Percentiles rank a stretch among this genome's conserved stretches.
Conservation (phyloP, 2,888 invertebrate species). For the Ectemnius continuus region DNA sequence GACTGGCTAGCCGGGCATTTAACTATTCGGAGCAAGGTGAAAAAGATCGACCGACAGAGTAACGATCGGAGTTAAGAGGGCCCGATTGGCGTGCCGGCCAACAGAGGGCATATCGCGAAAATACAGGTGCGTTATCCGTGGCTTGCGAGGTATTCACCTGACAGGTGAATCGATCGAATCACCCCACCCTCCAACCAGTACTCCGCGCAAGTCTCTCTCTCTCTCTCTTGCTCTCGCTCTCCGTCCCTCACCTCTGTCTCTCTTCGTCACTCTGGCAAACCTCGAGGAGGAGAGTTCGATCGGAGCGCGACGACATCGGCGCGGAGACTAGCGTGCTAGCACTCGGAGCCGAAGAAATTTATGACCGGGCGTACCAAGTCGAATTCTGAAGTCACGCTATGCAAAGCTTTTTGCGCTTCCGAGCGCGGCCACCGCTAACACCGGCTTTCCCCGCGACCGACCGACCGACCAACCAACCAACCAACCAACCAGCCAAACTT, state of each 20-base stretch:
- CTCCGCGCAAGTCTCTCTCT: background rate
- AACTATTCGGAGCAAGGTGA: conserved; percentile 25
- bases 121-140: conserved; percentile 48
- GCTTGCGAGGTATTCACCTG: conserved; percentile 47
- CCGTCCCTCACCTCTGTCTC: conserved; percentile 3
- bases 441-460: too few relatives aligned
- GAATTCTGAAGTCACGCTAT: background rate
- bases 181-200: background rate
- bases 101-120: conserved; percentile 56
- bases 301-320: conserved; percentile 32
- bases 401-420: too few relatives aligned
- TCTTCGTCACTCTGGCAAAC: conserved; percentile 18
- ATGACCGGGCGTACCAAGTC: background rate
- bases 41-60: conserved; percentile 57
- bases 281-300: conserved; percentile 33
- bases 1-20: conserved; percentile 21
- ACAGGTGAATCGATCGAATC: conserved; percentile 53
- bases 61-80: conserved; percentile 55
- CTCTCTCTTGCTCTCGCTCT: background rate
- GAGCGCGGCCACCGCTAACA: too few relatives aligned
- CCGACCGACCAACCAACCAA: too few relatives aligned
- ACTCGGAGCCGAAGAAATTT: conserved; percentile 13
- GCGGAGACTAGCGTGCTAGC: conserved; percentile 12
- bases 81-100: conserved; percentile 50
- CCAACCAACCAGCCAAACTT: too few relatives aligned